These are phyloP conservation scores for Cheilosia vernalis DNA, from an alignment of 2,888 invertebrate genomes.

Conservation along the genomic window DNA sequence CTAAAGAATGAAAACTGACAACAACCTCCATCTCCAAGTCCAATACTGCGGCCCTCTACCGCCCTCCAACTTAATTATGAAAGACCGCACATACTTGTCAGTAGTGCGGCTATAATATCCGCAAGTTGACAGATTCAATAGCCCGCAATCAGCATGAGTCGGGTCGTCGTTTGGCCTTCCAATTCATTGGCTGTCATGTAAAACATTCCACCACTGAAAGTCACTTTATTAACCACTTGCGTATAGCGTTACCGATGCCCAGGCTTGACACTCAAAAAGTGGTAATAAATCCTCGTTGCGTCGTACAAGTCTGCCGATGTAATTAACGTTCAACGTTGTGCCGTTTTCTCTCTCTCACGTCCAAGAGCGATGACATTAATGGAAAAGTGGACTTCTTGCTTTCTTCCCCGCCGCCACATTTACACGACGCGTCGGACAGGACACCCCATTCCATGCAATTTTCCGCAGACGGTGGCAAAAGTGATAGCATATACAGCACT, in stretches of 20 bases:
- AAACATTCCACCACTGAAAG: constrained; percentile 46
- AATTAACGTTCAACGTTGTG: constrained; percentile 61
- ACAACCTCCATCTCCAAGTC: too few species aligned
- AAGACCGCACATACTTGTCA: too few species aligned
- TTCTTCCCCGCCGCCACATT: not conserved
- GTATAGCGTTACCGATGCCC: not conserved
- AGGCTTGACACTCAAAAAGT: constrained; percentile 51
- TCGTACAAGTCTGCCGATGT: constrained; percentile 42
- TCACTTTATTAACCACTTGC: constrained; percentile 37
- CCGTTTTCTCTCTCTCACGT: constrained; percentile 27
- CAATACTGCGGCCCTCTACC: too few species aligned
- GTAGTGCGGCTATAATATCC: not conserved
- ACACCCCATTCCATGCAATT: constrained; percentile 61
- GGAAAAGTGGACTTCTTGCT: constrained; percentile 36
- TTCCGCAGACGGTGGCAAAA: constrained; percentile 48
- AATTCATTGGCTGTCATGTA: constrained; percentile 56
- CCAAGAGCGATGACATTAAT: constrained; percentile 36
- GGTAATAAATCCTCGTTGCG: constrained; percentile 64
- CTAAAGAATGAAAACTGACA: too few species aligned
- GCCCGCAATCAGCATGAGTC: constrained; percentile 11
- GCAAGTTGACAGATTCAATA: constrained; percentile 29
- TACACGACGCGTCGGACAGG: not conserved
- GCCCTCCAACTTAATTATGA: too few species aligned
- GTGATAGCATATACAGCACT: constrained; percentile 14
- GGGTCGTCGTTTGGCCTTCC: constrained; percentile 17